Percentiles rank a stretch among this genome's conserved stretches.
Evolutionary conservation across 2,797 vertebrate genomes (phyloP).

Genomic region (Sciaenops ocellatus): DNA sequence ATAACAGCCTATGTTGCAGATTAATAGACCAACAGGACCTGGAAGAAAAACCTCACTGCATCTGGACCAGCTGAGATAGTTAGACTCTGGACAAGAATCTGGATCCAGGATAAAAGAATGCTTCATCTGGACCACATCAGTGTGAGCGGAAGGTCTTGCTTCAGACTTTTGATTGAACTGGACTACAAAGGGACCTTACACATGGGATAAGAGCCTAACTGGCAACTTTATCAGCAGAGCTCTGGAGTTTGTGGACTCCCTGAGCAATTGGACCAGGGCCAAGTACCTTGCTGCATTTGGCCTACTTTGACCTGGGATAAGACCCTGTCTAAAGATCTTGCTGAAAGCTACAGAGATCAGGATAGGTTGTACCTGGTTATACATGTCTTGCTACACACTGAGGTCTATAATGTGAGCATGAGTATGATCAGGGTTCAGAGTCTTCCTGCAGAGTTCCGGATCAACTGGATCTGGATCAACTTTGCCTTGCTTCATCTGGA

Average conservation of each 20-base stretch:
- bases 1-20: constrained; percentile 12
- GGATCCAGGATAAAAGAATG: background rate
- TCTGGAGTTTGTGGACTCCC: background rate
- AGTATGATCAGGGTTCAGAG: background rate
- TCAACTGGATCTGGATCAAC: background rate
- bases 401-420: background rate
- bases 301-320: background rate
- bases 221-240: background rate
- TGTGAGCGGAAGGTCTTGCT: background rate
- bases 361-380: no score
- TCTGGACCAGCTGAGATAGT: background rate
- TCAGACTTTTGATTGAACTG: background rate
- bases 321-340: no score
- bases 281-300: background rate
- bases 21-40: background rate
- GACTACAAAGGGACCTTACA: background rate
- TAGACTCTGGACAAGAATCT: no score
- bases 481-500: background rate
- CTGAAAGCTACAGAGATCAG: background rate
- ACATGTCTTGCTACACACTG: no score
- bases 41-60: background rate
- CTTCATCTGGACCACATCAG: background rate
- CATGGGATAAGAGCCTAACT: no score
- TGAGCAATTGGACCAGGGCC: background rate
- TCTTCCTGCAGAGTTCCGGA: background rate